Conservation (phyloP, 1,140 invertebrate species). For the Agraylea sexmaculata region DNA sequence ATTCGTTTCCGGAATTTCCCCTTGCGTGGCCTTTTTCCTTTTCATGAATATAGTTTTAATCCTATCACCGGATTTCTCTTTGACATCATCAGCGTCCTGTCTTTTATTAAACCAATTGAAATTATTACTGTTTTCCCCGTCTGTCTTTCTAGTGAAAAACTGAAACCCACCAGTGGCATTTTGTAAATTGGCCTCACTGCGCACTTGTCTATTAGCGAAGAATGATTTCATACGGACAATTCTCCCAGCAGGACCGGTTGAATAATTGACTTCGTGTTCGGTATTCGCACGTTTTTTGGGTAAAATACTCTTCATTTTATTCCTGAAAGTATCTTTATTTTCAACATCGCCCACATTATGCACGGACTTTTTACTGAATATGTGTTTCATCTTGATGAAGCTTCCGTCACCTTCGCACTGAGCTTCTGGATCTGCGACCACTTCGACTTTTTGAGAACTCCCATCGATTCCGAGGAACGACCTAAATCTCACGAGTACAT, state of each 20-base stretch:
- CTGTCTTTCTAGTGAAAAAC: no score
- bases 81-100: neutral
- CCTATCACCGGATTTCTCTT: neutral
- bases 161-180: no score
- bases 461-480: conserved; percentile 14
- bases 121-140: no score
- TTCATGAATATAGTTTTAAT: conserved; percentile 13
- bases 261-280: conserved; percentile 1
- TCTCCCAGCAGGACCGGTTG: conserved; percentile 3
- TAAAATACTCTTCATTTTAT: conserved; percentile 14
- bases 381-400: no score
- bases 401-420: no score
- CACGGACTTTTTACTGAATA: neutral
- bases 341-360: conserved; percentile 2
- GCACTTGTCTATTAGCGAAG: conserved; percentile 8
- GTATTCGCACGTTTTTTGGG: conserved; percentile 7
- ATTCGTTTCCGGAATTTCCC: neutral
- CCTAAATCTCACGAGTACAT: conserved; percentile 13
- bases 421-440: conserved; percentile 5
- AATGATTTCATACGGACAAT: conserved; percentile 16
- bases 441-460: conserved; percentile 13
- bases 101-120: neutral
- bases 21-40: conserved; percentile 4
- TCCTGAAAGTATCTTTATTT: conserved; percentile 11
- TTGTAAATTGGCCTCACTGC: neutral